Evolutionary conservation across 2,888 invertebrate species (phyloP).

Genomic region (Drosophila limbata): DNA sequence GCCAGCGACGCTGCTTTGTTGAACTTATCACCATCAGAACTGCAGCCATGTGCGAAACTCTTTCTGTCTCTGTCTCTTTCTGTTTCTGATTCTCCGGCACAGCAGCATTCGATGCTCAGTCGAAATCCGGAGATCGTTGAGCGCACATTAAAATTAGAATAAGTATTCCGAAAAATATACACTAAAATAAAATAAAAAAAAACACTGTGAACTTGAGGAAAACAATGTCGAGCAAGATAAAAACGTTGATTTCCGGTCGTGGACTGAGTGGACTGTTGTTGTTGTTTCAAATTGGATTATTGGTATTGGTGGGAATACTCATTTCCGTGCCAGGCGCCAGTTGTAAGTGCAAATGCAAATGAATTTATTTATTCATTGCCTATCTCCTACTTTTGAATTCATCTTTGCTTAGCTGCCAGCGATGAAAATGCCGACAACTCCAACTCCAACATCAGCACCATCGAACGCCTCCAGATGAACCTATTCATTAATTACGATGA

Average conservation of each 20-base stretch:
- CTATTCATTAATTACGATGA: conserved; percentile 86
- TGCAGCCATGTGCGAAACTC: conserved; percentile 53
- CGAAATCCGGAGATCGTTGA: conserved; percentile 44
- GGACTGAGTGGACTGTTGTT: conserved; percentile 31
- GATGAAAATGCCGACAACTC: conserved; percentile 12
- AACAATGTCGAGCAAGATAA: conserved; percentile 75
- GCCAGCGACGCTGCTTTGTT: conserved; percentile 10
- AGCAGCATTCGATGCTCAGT: conserved; percentile 56
- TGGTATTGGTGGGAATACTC: conserved; percentile 39
- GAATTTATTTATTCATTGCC: not conserved
- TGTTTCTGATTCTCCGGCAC: conserved; percentile 15
- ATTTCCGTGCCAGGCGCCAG: conserved; percentile 71
- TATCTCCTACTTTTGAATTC: not conserved
- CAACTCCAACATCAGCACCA: conserved; percentile 59
- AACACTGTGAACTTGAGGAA: conserved; percentile 54
- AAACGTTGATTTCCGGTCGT: conserved; percentile 77
- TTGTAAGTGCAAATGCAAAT: conserved; percentile 57
- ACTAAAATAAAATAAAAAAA: not conserved
- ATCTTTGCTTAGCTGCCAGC: conserved; percentile 27
- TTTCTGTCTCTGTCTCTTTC: not conserved
- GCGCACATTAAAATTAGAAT: conserved; percentile 41
- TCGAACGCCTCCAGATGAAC: conserved; percentile 80
- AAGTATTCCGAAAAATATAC: conserved; percentile 17
- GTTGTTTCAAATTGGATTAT: conserved; percentile 30
- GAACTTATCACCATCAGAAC: conserved; percentile 30